These are phyloP conservation scores for Tetraodon nigroviridis DNA, from an alignment of 2,113 vertebrate genomes.

Conservation along the genomic window DNA sequence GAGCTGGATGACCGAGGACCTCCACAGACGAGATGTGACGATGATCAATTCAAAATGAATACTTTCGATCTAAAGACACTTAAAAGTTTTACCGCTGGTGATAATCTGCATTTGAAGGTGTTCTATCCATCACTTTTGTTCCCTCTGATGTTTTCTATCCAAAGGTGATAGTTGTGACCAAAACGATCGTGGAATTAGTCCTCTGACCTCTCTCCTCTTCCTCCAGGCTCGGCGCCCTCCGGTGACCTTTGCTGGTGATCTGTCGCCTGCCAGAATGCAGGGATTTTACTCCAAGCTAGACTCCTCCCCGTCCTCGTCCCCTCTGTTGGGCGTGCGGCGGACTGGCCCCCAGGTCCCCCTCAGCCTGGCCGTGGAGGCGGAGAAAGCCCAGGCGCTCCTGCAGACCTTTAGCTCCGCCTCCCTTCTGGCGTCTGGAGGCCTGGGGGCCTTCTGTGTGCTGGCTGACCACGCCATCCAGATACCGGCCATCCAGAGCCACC, in stretches of 20 bases:
- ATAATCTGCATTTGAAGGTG: too few species aligned
- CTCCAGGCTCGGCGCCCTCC: slow-evolving; percentile 39
- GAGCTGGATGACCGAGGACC: too few species aligned
- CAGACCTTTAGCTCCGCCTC: slow-evolving; percentile 88
- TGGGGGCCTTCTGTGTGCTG: slow-evolving; percentile 85
- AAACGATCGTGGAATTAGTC: too few species aligned
- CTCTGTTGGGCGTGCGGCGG: slow-evolving; percentile 41
- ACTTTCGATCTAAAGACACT: too few species aligned
- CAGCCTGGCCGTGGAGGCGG: slow-evolving; percentile 84
- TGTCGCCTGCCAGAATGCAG: slow-evolving; percentile 61
- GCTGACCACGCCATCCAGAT: slow-evolving; percentile 82
- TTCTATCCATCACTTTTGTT: too few species aligned
- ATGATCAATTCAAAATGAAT: too few species aligned
- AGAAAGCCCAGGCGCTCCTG: slow-evolving; percentile 86
- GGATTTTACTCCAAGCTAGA: slow-evolving; percentile 75
- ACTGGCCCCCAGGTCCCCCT: slow-evolving; percentile 50
- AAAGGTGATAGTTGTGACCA: too few species aligned
- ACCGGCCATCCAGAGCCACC: slow-evolving; percentile 80
- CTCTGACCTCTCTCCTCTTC: not conserved
- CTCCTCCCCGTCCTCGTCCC: slow-evolving; percentile 52
- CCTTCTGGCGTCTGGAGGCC: slow-evolving; percentile 81
- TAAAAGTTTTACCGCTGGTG: too few species aligned
- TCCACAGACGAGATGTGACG: too few species aligned
- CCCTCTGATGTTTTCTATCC: too few species aligned
- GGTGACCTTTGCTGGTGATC: slow-evolving; percentile 52